Evolutionary conservation across 2,888 invertebrate genomes (phyloP), one percentile per base, ranked within the genome.

Genomic region (Ferdinandea cuprea): DNA sequence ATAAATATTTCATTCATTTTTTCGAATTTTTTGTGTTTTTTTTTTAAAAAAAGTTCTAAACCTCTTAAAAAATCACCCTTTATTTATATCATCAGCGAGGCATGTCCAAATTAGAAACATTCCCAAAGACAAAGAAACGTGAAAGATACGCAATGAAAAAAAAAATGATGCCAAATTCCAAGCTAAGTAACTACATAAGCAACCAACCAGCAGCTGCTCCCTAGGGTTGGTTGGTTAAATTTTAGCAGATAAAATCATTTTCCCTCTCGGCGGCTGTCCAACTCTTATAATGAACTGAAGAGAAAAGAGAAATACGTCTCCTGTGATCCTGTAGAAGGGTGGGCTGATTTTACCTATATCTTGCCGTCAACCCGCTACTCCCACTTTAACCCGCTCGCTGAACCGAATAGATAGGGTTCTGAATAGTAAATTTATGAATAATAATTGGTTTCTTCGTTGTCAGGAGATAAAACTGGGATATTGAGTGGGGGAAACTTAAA

Each of bases 391-490:
- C 19, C 19, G 37, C 44, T 30, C 46, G 59, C 25, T 73, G 73
- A 73, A 73, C 73, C 48, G 56, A 48, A 73, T 65, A 65, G 73
- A 73, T 65, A 73, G 73, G 56, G 73, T 56, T 73, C 56, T 37
- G 40, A 56, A 48, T 50, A 58, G 54, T 65, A 46, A 40, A 65
- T 73, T 65, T 73, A 65, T 65, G 65, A 73, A 73, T 65, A 65
- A 65, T 73, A 73, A 65, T 73, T 65, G 73, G 54, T 56, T 46
- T 73, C 15, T 54, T 28, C 30, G 30, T 59, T 59, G 42, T 28
- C 9, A 13, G 30, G 28, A 19, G 30, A 13, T 7, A 8, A 13
- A 4, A 8, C 5, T 11, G 3, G 25, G 8, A n/a, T n/a, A n/a
- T n/a, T n/a, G n/a, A n/a, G n/a, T 1, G 25, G 25, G 21, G 15